These are phyloP conservation scores for Ichneumoninae sp. DNA, from an alignment of 2,888 invertebrate genomes.

Conservation along the genomic window DNA sequence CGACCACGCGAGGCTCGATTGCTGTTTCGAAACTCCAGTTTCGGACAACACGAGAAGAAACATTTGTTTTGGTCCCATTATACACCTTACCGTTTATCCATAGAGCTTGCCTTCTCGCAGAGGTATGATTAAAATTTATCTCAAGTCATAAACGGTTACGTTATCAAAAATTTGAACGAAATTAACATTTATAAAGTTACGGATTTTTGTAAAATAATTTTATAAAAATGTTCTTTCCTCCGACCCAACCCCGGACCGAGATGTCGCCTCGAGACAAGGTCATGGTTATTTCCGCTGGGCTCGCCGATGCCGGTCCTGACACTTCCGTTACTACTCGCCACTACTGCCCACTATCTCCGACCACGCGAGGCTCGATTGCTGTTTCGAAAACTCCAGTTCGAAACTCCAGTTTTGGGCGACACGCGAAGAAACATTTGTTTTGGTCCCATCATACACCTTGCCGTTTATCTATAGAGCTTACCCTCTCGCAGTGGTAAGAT, in stretches of 20 bases:
- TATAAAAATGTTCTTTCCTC: neutral
- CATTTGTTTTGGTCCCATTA: neutral
- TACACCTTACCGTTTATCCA: neutral
- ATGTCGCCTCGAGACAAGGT: conserved; percentile 26
- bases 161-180: too few species aligned
- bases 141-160: too few species aligned
- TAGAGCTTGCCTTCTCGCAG: neutral
- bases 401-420: too few species aligned
- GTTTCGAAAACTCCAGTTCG: neutral
- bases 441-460: too few species aligned
- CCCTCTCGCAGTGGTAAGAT: neutral
- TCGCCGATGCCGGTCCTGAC: neutral
- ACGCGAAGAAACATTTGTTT: too few species aligned
- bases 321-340: conserved; percentile 35
- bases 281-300: conserved; percentile 4
- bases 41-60: neutral
- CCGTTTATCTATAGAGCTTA: too few species aligned
- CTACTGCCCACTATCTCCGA: neutral
- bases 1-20: neutral
- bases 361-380: neutral
- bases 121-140: neutral
- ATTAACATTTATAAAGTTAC: too few species aligned
- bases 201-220: too few species aligned
- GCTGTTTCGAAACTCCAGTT: neutral
- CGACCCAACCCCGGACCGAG: neutral